These are phyloP conservation scores for Drosophila navojoa DNA, from an alignment of 1,140 invertebrate species.

Conservation along the genomic window DNA sequence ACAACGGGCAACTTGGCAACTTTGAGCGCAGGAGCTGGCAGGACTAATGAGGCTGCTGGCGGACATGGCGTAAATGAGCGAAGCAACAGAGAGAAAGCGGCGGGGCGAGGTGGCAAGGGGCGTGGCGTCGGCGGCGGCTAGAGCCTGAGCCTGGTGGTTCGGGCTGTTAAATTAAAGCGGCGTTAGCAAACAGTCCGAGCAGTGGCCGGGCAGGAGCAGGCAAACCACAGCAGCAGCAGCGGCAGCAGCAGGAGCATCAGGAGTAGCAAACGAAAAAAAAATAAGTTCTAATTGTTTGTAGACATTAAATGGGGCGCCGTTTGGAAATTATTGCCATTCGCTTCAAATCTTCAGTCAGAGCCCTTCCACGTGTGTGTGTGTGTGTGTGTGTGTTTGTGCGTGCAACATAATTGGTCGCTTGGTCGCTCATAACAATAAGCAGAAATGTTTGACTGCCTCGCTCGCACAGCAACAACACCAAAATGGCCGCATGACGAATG, in stretches of 20 bases:
- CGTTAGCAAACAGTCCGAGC: slow-evolving; percentile 45
- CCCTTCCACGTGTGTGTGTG: background rate
- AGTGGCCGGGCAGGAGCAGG: background rate
- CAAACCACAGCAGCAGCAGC: slow-evolving; percentile 6
- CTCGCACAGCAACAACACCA: slow-evolving; percentile 14
- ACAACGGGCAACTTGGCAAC: slow-evolving; percentile 39
- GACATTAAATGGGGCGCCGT: slow-evolving; percentile 67
- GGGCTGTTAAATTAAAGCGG: slow-evolving; percentile 60
- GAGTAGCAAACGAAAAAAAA: slow-evolving; percentile 30
- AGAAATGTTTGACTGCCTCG: slow-evolving; percentile 44
- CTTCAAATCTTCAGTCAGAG: slow-evolving; percentile 45
- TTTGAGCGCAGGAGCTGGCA: slow-evolving; percentile 41
- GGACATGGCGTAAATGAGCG: slow-evolving; percentile 46
- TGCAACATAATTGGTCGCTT: slow-evolving; percentile 63
- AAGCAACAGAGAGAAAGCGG: slow-evolving; percentile 1
- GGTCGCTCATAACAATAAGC: slow-evolving; percentile 70
- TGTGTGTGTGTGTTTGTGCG: slow-evolving; percentile 13
- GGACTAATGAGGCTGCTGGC: slow-evolving; percentile 59
- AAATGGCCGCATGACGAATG: slow-evolving; percentile 54
- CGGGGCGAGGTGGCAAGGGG: background rate
- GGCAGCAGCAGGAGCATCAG: background rate
- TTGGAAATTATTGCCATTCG: slow-evolving; percentile 64
- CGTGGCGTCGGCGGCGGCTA: background rate
- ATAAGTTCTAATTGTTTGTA: slow-evolving; percentile 72
- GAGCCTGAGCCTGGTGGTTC: slow-evolving; percentile 1